Base-by-base conservation (phyloP, 2,113 vertebrate genomes). In the Oreochromis spilurus region DNA sequence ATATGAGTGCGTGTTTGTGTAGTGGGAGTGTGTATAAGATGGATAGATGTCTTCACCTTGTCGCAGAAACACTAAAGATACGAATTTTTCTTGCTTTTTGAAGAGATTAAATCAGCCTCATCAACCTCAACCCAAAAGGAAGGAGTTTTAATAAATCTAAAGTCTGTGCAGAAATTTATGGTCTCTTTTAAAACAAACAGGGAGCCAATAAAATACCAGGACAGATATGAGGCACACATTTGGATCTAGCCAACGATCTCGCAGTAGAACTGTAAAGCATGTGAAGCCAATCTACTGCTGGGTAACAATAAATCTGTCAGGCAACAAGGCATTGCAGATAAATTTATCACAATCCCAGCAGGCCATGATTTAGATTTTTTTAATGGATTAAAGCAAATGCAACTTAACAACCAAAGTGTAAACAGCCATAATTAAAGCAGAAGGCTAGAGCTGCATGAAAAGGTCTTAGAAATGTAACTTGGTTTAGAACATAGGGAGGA, bases 291-390 rank as follows among this genome's bases (percentile, higher is more conserved):
- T 85, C 90, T 67, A 40, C 43, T 70, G 70, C 57, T 31, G 34
- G 26, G 57, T 21, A 86, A 50, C 48, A 58, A 78, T 89, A 84
- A 67, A 89, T 88, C 80, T 87, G 86, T 83, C 50, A 78, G 31
- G 34, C 48, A 85, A 87, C 29, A 75, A 83, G 83, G 43, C 70
- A 72, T 10, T 40, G 10, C 62, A 38, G 60, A 60, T 40, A 24
- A 31, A 81, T 79, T 19, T 26, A 86, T 81, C 86, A 83, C 84
- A 84, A 29, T 21, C 54, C 6, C 81, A 57, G 75, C 79, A 81
- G 84, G 67, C 21, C 52, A 38, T 38, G 54, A 84, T 40, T 65
- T 83, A 24, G 50, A 62, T 21, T 34, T 9, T 31, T 11, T 60
- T 16, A 60, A 24, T 57, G 10, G 57, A 82, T 58, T 79, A 43